Conservation (phyloP, 2,797 vertebrate genomes). For the Hippocampus kuda region DNA sequence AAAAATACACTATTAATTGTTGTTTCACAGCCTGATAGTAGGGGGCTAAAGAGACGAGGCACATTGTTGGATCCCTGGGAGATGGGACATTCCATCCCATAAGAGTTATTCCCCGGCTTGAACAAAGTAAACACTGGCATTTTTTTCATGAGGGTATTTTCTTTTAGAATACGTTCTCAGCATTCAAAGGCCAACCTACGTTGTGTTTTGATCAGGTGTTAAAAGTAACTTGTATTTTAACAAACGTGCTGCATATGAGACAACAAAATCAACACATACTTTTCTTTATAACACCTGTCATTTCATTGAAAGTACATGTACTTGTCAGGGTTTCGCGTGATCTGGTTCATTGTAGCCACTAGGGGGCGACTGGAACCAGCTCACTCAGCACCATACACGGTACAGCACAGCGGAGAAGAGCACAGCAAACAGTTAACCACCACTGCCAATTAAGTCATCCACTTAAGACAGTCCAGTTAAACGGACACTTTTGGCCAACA, state of each 20-base stretch:
- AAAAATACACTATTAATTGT: conserved; percentile 42
- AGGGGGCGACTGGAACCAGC: conserved; percentile 62
- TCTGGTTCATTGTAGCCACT: conserved; percentile 49
- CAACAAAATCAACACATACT: not conserved
- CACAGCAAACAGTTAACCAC: not conserved
- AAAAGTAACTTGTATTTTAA: not conserved
- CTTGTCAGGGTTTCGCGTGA: conserved; percentile 7
- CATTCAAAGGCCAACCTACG: not conserved
- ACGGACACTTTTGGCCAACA: not conserved
- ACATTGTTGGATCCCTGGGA: conserved; percentile 28
- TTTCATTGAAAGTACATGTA: not conserved
- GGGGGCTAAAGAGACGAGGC: conserved; percentile 34
- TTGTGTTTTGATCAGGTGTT: not conserved
- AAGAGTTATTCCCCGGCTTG: conserved; percentile 10
- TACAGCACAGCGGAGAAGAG: too few species aligned
- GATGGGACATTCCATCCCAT: conserved; percentile 27
- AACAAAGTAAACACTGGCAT: not conserved
- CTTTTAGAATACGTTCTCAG: not conserved
- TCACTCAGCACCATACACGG: conserved; percentile 7
- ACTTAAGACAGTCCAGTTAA: not conserved
- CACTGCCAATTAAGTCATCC: not conserved
- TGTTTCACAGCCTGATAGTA: conserved; percentile 38
- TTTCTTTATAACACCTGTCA: not conserved
- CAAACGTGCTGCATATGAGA: not conserved
- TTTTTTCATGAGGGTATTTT: not conserved